A percentile compares a stretch with the other conserved stretches of the same genome.
phyloP scores from a whole-genome alignment of 2,113 vertebrate species.

The Nothobranchius furzeri region DNA sequence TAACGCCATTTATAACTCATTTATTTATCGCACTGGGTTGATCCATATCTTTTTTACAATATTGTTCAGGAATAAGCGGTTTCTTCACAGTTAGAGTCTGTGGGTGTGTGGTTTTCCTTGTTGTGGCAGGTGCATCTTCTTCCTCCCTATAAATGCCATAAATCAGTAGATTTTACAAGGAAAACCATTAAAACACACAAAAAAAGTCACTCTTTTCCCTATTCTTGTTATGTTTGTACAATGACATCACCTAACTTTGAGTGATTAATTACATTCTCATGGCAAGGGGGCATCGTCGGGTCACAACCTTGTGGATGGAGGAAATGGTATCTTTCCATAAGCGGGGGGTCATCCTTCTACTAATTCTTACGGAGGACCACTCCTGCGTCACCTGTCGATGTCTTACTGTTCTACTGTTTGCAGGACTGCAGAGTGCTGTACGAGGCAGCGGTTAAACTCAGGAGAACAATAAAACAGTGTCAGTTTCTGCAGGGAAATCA shows the following conservation, averaged over 20 bases:
- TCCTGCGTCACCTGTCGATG: slow-evolving; percentile 62
- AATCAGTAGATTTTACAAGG: slow-evolving; percentile 54
- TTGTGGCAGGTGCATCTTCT: slow-evolving; percentile 59
- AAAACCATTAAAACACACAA: slow-evolving; percentile 28
- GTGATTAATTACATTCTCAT: slow-evolving; percentile 74
- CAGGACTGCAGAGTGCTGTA: slow-evolving; percentile 11
- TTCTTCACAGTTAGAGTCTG: background rate
- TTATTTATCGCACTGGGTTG: background rate
- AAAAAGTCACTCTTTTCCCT: slow-evolving; percentile 46
- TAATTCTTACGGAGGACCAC: slow-evolving; percentile 52
- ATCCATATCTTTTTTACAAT: background rate
- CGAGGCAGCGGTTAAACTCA: slow-evolving; percentile 46
- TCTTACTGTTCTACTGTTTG: slow-evolving; percentile 26
- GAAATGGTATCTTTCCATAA: slow-evolving; percentile 61
- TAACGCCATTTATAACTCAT: slow-evolving; percentile 1
- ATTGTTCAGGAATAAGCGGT: background rate
- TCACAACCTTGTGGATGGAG: slow-evolving; percentile 68
- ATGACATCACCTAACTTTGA: slow-evolving; percentile 68
- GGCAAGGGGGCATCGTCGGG: slow-evolving; percentile 61
- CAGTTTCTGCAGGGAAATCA: slow-evolving; percentile 88
- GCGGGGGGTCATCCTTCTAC: slow-evolving; percentile 72
- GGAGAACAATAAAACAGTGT: slow-evolving; percentile 80
- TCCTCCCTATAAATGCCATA: slow-evolving; percentile 33
- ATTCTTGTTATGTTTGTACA: slow-evolving; percentile 59
- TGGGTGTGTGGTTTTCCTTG: background rate